These are phyloP conservation scores for Proterorhinus semilunaris DNA, from an alignment of 2,113 vertebrate genomes.

Conservation along the genomic window DNA sequence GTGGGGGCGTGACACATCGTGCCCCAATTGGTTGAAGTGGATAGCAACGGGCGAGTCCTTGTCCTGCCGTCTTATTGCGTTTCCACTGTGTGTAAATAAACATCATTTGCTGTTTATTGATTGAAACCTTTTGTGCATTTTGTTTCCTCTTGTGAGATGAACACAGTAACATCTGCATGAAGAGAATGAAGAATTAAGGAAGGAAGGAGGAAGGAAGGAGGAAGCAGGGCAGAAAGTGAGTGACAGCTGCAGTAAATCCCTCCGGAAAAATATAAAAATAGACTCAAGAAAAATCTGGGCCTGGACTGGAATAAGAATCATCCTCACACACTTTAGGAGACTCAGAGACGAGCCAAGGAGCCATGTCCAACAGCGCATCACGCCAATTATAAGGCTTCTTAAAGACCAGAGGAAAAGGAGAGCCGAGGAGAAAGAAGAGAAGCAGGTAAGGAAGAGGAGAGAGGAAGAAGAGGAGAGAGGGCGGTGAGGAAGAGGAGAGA, in stretches of 20 bases:
- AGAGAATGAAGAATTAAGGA: neutral
- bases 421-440: neutral
- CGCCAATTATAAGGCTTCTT: no score
- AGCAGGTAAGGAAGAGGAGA: neutral
- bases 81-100: no score
- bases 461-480: neutral
- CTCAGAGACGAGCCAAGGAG: neutral
- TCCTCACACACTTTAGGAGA: neutral
- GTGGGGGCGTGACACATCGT: no score
- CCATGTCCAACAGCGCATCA: neutral
- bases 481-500: neutral
- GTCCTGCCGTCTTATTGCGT: no score
- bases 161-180: neutral
- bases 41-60: no score
- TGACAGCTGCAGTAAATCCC: conserved; percentile 3
- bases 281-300: neutral
- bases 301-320: neutral
- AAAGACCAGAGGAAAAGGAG: neutral
- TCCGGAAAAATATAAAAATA: neutral
- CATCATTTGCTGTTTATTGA: no score
- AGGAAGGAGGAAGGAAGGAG: neutral
- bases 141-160: no score
- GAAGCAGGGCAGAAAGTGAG: conserved; percentile 4
- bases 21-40: no score
- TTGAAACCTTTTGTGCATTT: no score